Evolutionary conservation across 1,140 invertebrate species (phyloP).

Genomic region (Trichomalopsis sarcophagae): DNA sequence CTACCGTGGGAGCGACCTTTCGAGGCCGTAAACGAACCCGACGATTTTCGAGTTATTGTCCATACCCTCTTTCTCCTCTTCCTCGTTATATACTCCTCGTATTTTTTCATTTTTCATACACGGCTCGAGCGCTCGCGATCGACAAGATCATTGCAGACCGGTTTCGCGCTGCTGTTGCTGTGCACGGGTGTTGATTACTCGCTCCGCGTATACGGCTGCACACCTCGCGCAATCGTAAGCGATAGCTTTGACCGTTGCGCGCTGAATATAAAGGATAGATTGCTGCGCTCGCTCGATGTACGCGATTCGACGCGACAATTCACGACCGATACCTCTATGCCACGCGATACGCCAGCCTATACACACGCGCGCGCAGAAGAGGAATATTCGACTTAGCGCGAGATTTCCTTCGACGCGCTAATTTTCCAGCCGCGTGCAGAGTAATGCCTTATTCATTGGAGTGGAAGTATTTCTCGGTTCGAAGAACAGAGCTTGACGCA

Average conservation of each 20-base stretch:
- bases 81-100: not conserved
- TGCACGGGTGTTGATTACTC: conserved; percentile 42
- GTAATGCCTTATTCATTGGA: too few species aligned
- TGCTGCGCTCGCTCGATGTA: too few species aligned
- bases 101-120: conserved; percentile 20
- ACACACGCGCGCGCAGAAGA: too few species aligned
- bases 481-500: too few species aligned
- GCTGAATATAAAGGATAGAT: conserved; percentile 49
- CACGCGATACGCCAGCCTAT: conserved; percentile 29
- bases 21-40: conserved; percentile 37
- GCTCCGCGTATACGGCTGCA: not conserved
- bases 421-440: too few species aligned
- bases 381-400: not conserved
- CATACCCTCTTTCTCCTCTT: not conserved
- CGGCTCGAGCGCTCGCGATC: conserved; percentile 13
- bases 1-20: conserved; percentile 43
- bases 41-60: conserved; percentile 36
- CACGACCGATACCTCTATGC: conserved; percentile 40
- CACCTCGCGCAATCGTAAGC: conserved; percentile 26
- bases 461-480: too few species aligned
- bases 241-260: conserved; percentile 44
- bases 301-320: conserved; percentile 1
- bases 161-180: not conserved
- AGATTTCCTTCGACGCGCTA: too few species aligned
- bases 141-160: conserved; percentile 45